A percentile compares a stretch with the other conserved stretches of the same genome.
These are phyloP conservation scores for Archaeoteleia sp. DNA, from an alignment of 2,888 invertebrate species.

Conservation along the genomic window DNA sequence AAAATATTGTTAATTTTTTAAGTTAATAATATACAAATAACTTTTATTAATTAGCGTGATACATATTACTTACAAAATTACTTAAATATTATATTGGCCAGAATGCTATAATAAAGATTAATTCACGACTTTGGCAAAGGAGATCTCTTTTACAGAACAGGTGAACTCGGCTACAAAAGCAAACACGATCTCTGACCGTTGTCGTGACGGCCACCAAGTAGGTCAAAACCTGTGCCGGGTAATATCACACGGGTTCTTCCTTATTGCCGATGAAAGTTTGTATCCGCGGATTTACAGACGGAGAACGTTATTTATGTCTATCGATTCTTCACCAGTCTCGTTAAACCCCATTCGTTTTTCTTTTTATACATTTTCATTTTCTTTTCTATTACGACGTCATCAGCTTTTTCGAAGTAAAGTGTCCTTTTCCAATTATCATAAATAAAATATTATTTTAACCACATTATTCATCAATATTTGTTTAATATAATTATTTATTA, in stretches of 20 bases:
- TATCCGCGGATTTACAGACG: slow-evolving; percentile 42
- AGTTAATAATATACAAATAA: too few relatives aligned
- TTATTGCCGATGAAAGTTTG: slow-evolving; percentile 51
- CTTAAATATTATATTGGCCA: too few relatives aligned
- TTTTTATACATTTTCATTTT: too few relatives aligned
- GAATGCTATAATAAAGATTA: neutral
- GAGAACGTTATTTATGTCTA: slow-evolving; percentile 37
- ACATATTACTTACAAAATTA: too few relatives aligned
- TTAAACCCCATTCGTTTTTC: slow-evolving; percentile 5
- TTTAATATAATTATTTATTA: too few relatives aligned
- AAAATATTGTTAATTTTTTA: too few relatives aligned
- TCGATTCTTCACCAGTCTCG: slow-evolving; percentile 17
- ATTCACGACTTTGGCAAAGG: slow-evolving; percentile 17
- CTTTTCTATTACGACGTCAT: too few relatives aligned
- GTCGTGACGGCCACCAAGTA: slow-evolving; percentile 65
- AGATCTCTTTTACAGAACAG: slow-evolving; percentile 23
- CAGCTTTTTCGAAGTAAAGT: too few relatives aligned
- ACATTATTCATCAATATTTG: too few relatives aligned
- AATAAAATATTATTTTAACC: too few relatives aligned
- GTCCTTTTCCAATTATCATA: too few relatives aligned
- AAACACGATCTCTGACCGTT: slow-evolving; percentile 63
- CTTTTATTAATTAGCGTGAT: too few relatives aligned
- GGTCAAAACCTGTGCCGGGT: slow-evolving; percentile 64
- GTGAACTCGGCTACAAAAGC: slow-evolving; percentile 46
- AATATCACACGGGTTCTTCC: slow-evolving; percentile 49